Conservation (phyloP, 1,140 invertebrate species). For the Micrasema minimum region DNA sequence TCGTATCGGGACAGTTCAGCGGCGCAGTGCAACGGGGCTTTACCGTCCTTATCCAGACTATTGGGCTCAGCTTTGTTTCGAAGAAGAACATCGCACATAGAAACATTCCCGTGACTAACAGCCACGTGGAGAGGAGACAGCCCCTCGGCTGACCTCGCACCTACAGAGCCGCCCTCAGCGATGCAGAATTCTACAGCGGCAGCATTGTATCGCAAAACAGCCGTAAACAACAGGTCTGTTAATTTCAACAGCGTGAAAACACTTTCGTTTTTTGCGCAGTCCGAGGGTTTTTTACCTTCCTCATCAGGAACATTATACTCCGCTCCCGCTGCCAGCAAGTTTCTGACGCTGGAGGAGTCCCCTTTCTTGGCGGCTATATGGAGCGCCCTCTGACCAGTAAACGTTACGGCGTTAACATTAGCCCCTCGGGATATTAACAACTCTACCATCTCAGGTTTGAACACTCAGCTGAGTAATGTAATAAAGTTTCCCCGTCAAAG, state of each 20-base stretch:
- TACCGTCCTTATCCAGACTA: not conserved
- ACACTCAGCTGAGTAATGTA: not conserved
- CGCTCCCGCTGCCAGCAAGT: not conserved
- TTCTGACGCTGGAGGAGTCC: not conserved
- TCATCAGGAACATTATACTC: not conserved
- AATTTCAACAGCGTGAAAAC: not conserved
- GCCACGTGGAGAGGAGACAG: conserved; percentile 3
- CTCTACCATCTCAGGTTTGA: too few species aligned
- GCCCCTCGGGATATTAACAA: not conserved
- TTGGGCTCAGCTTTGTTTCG: conserved; percentile 15
- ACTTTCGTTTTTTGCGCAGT: not conserved
- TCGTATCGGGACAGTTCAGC: not conserved
- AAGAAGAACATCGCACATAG: not conserved
- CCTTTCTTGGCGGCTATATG: conserved; percentile 1
- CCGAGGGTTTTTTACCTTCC: not conserved
- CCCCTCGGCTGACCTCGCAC: not conserved
- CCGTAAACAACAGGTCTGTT: not conserved
- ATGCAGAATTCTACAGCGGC: not conserved
- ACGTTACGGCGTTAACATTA: not conserved
- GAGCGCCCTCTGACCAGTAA: not conserved
- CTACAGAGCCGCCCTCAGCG: not conserved
- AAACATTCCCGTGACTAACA: not conserved
- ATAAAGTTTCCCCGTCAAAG: not conserved
- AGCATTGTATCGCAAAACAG: not conserved
- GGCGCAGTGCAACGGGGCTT: conserved; percentile 6